A percentile compares a stretch with the other conserved stretches of the same genome.
phyloP scores from a whole-genome alignment of 2,113 vertebrate genomes.

The Oenanthe melanoleuca region DNA sequence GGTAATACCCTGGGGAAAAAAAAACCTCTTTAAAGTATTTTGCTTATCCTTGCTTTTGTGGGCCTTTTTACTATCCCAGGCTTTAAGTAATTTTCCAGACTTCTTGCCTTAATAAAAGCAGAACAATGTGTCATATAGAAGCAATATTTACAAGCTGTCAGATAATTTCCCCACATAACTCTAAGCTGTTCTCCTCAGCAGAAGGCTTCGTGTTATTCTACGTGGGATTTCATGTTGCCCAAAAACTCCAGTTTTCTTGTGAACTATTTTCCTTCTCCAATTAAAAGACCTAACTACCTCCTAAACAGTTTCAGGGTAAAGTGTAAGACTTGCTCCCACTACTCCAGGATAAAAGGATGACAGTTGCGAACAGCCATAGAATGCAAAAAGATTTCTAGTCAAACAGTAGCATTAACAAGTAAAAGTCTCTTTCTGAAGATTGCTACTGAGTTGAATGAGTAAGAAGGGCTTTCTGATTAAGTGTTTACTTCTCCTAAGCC shows the following conservation, averaged over 20 bases:
- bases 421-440: neutral
- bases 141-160: neutral
- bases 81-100: neutral
- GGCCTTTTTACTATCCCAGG: neutral
- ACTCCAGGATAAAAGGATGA: neutral
- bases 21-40: neutral
- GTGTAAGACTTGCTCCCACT: neutral
- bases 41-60: neutral
- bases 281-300: neutral
- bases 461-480: neutral
- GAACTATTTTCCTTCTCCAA: neutral
- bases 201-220: neutral
- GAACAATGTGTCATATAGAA: neutral
- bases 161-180: neutral
- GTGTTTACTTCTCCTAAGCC: neutral
- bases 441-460: neutral
- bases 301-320: neutral
- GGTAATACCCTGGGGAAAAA: neutral
- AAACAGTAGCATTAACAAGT: neutral
- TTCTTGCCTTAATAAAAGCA: neutral
- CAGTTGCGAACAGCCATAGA: neutral
- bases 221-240: fast-evolving
- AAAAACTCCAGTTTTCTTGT: neutral
- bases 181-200: neutral
- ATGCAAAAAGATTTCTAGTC: neutral